These are phyloP conservation scores for Lycaon pictus DNA, from an alignment of 2,113 vertebrate genomes.

Conservation along the genomic window DNA sequence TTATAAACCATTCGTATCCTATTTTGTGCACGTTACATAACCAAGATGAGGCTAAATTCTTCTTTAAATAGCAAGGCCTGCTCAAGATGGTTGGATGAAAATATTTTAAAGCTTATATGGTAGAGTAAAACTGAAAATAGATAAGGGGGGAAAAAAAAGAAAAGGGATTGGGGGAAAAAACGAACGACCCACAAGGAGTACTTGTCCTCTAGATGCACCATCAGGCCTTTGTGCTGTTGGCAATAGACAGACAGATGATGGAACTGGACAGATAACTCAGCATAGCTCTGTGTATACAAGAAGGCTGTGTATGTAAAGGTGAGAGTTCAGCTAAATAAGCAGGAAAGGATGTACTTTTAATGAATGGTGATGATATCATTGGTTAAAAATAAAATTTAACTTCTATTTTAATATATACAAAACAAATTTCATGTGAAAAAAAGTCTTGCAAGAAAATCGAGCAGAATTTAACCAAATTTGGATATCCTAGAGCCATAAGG, in stretches of 20 bases:
- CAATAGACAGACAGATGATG: not conserved
- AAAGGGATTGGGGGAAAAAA: not conserved
- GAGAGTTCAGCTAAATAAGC: not conserved
- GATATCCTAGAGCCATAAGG: not conserved
- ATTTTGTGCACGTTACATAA: not conserved
- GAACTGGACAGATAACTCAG: not conserved
- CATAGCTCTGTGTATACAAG: not conserved
- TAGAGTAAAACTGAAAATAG: not conserved
- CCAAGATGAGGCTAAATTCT: not conserved
- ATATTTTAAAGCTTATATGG: not conserved
- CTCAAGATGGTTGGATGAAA: not conserved
- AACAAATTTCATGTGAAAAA: not conserved
- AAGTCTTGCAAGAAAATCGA: not conserved
- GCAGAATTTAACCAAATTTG: not conserved
- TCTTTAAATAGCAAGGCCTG: not conserved
- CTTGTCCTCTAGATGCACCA: not conserved
- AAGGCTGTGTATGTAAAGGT: not conserved
- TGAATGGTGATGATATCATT: not conserved
- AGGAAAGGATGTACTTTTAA: not conserved
- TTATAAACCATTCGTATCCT: not conserved
- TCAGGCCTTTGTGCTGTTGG: not conserved
- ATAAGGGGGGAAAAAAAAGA: not conserved
- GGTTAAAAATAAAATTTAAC: not conserved
- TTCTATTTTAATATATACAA: not conserved
- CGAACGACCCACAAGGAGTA: not conserved